Evolutionary conservation across 2,113 vertebrate genomes (phyloP), one percentile per base, ranked within the genome.

Genomic region (Thamnaconus septentrionalis): DNA sequence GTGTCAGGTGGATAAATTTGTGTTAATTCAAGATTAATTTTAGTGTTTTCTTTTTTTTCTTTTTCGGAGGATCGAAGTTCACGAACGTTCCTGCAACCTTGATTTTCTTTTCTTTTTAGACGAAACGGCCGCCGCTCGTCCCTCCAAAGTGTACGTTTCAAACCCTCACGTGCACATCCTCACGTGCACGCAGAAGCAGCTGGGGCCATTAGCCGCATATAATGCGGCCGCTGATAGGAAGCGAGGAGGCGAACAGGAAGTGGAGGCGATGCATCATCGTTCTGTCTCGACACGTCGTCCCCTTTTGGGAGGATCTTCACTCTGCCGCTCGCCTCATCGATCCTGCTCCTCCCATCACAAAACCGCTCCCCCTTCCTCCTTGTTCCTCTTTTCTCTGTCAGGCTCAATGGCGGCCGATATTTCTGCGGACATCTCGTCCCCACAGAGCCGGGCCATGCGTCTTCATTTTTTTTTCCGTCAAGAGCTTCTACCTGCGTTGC

Each of bases 211-310:
- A 40, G 53, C 72, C 63, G 46, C 8, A 41, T 11, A 76, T 82
- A 61, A 78, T 69, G 78, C 66, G 71, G 66, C 69, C 76, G 64
- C 48, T 78, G 75, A 63, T 76, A 66, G 61, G 66, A 58, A 42
- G 3, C 54, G 56, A 61, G 72, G 10, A 31, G 18, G 18, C 63
- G 56, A 66, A 65, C 46, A 46, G 54, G 18, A 8, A 46, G 47
- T 45, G 61, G 64, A 66, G 64, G 47, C 66, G 6, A 31, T 31
- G 18, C 18, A 31, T 31, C 47, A 70, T 61, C 45, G 57, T 56
- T 78, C 65, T 12, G 7, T 3, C 5, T 50, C 48, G 64, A 50
- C 10, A 61, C 56, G 39, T 51, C 6, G 6, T n/a, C 11, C 65
- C 53, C 6, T 40, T 51, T 46, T 57, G 66, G 39, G 46, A 53